These are phyloP conservation scores for Triplophysa siluroides DNA, from an alignment of 2,113 vertebrate genomes.

Conservation along the genomic window DNA sequence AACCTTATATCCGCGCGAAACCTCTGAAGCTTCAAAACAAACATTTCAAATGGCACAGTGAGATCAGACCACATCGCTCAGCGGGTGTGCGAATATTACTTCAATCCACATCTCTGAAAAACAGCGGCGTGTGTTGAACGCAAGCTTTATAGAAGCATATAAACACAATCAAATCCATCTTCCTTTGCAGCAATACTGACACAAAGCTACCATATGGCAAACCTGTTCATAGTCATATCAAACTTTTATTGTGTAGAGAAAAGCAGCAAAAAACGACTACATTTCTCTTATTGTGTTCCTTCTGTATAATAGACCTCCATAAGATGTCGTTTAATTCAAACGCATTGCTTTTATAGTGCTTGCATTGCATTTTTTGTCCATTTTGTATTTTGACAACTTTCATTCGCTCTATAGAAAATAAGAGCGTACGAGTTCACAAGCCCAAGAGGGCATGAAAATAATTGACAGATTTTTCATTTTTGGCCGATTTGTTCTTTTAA, in stretches of 20 bases:
- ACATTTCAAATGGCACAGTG: neutral
- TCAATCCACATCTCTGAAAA: neutral
- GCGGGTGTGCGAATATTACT: neutral
- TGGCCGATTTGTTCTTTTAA: neutral
- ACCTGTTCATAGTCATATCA: too few species aligned
- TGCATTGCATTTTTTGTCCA: too few species aligned
- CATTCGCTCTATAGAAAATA: neutral
- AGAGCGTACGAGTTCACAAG: neutral
- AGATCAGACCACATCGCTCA: conserved; percentile 1
- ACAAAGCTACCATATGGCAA: too few species aligned
- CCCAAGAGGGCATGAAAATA: neutral
- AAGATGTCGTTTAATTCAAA: too few species aligned
- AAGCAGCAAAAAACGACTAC: too few species aligned
- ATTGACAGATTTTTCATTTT: neutral
- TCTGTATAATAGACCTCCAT: too few species aligned
- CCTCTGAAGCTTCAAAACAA: conserved; percentile 11
- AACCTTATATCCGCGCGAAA: neutral
- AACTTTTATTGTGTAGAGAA: too few species aligned
- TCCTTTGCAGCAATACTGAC: too few species aligned
- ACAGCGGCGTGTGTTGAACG: neutral
- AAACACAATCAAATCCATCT: neutral
- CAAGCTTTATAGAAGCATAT: too few species aligned
- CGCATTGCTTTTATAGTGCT: too few species aligned
- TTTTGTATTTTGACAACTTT: neutral
- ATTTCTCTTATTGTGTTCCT: too few species aligned